phyloP scores from a whole-genome alignment of 2,888 invertebrate genomes.

The Orthosia incerta region DNA sequence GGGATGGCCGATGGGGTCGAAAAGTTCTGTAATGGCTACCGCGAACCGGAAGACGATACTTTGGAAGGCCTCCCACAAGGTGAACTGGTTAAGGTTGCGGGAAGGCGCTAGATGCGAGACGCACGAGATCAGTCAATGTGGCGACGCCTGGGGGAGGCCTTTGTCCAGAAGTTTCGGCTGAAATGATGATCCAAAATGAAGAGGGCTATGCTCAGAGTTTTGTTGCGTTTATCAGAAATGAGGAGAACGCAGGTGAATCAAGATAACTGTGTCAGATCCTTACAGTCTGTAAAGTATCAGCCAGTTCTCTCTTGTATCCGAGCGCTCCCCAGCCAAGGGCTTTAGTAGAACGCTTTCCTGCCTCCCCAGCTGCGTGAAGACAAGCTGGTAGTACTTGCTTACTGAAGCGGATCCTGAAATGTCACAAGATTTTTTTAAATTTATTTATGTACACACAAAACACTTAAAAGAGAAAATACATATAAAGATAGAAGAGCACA shows the following conservation, averaged over 20 bases:
- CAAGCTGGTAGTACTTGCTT: constrained; percentile 39
- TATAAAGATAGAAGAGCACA: no score
- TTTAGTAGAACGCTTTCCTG: background rate
- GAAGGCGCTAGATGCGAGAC: no score
- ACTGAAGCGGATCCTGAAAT: constrained; percentile 41
- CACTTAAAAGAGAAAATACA: no score
- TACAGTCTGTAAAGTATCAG: constrained; percentile 41
- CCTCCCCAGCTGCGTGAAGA: constrained; percentile 28
- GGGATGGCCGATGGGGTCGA: no score
- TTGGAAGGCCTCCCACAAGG: no score
- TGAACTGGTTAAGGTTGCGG: no score
- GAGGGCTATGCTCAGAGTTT: background rate
- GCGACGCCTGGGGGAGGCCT: no score
- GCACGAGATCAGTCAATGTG: no score
- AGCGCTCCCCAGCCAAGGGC: constrained; percentile 50
- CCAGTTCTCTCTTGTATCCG: constrained; percentile 29
- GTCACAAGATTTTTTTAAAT: background rate
- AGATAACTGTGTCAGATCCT: background rate
- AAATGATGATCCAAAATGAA: background rate
- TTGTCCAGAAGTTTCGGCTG: no score
- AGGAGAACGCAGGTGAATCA: background rate
- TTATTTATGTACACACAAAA: no score
- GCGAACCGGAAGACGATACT: no score
- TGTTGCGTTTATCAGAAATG: background rate
- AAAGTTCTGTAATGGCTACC: no score